Evolutionary conservation across 2,797 vertebrate genomes (phyloP).

Genomic region (Pseudopleuronectes americanus): DNA sequence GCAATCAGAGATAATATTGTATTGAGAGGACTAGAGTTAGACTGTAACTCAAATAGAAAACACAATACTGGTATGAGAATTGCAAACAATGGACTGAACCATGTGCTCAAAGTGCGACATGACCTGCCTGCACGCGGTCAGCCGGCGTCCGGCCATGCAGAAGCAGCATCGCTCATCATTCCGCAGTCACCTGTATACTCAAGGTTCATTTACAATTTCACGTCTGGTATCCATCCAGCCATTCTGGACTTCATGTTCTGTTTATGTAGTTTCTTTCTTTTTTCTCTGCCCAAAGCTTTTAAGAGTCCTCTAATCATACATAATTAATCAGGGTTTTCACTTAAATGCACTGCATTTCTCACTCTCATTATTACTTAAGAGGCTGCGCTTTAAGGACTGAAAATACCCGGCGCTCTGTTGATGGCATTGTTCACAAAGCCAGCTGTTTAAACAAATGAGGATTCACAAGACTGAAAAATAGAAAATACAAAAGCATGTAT

Average conservation of each 20-base stretch:
- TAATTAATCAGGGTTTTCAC: conserved; percentile 84
- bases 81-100: conserved; percentile 5
- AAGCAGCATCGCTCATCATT: conserved; percentile 71
- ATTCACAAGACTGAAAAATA: not conserved
- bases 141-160: conserved; percentile 56
- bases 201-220: conserved; percentile 84
- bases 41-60: conserved; percentile 6
- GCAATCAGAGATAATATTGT: not conserved
- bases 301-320: conserved; percentile 85
- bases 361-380: conserved; percentile 84
- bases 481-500: not conserved
- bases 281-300: conserved; percentile 80
- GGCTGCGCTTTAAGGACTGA: conserved; percentile 66
- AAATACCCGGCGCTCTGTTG: conserved; percentile 58
- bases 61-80: conserved; percentile 20
- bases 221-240: conserved; percentile 76
- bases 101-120: conserved; percentile 42
- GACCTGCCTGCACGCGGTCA: conserved; percentile 61
- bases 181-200: conserved; percentile 80
- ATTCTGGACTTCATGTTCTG: conserved; percentile 78
- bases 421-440: conserved; percentile 59
- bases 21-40: not conserved
- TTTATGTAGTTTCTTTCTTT: conserved; percentile 80
- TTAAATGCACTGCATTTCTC: conserved; percentile 81
- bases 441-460: conserved; percentile 34